Percentiles rank a stretch among this genome's conserved stretches.
Conservation (phyloP, 2,797 vertebrate genomes). For the Glyptemys insculpta region DNA sequence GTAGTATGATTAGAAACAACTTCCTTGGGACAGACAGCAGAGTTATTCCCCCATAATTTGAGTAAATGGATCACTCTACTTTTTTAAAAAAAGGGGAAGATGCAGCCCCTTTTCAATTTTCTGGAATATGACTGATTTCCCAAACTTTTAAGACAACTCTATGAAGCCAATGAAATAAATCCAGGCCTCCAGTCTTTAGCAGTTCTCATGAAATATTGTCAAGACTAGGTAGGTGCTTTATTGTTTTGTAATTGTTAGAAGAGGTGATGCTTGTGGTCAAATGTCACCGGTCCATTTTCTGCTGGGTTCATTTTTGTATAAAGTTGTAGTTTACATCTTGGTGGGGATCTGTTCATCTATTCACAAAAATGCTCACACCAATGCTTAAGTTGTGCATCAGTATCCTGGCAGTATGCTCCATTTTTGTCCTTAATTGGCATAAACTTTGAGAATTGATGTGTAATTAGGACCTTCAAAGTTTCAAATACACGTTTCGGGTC, state of each 20-base stretch:
- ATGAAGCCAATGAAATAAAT: no score
- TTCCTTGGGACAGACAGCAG: not conserved
- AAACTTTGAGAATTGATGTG: not conserved
- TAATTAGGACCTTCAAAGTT: not conserved
- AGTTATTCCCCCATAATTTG: not conserved
- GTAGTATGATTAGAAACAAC: not conserved
- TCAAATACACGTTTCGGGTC: not conserved
- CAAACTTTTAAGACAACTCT: not conserved
- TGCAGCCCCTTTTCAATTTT: not conserved
- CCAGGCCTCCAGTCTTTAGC: no score
- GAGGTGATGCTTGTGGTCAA: no score
- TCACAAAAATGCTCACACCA: not conserved
- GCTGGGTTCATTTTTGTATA: not conserved
- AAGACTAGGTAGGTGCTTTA: no score
- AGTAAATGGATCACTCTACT: not conserved
- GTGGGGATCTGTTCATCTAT: not conserved
- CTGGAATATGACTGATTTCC: not conserved
- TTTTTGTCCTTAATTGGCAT: not conserved
- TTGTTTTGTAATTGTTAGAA: not conserved
- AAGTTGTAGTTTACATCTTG: not conserved
- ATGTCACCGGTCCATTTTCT: not conserved
- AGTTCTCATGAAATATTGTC: no score
- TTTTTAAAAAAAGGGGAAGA: not conserved
- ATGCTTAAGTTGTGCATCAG: not conserved
- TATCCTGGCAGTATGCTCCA: not conserved